A percentile compares a stretch with the other conserved stretches of the same genome.
Conservation (phyloP, 2,888 invertebrate genomes). For the Epinotia nisella region DNA sequence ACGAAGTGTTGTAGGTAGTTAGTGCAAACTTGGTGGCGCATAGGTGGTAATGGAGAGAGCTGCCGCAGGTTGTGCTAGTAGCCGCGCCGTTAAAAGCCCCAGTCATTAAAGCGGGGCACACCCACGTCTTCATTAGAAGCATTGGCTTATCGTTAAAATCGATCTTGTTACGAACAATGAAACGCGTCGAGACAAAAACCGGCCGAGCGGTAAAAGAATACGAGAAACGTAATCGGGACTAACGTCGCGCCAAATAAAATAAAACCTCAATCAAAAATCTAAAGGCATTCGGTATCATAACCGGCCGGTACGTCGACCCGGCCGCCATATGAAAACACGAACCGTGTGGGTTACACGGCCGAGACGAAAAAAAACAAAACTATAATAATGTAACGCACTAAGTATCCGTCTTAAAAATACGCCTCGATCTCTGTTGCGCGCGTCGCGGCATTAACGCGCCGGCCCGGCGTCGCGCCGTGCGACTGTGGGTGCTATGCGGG, state of each 20-base stretch:
- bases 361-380: constrained; percentile 75
- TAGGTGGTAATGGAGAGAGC: constrained; percentile 8
- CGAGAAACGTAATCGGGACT: constrained; percentile 80
- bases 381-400: constrained; percentile 83
- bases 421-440: constrained; percentile 78
- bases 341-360: constrained; percentile 77
- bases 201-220: constrained; percentile 78
- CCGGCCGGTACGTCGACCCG: constrained; percentile 80
- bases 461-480: constrained; percentile 50
- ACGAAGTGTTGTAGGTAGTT: not conserved
- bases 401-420: constrained; percentile 83
- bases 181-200: constrained; percentile 81
- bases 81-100: constrained; percentile 54
- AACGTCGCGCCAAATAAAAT: constrained; percentile 80
- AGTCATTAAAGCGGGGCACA: constrained; percentile 64
- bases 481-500: constrained; percentile 47
- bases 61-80: constrained; percentile 41
- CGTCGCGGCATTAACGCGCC: constrained; percentile 75
- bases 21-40: not conserved
- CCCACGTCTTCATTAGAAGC: constrained; percentile 82
- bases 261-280: constrained; percentile 84
- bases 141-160: constrained; percentile 77
- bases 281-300: constrained; percentile 81
- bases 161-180: constrained; percentile 83
- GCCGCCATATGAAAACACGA: constrained; percentile 73